Base-by-base conservation (phyloP, 2,888 invertebrate species). In the Agonopterix arenella region DNA sequence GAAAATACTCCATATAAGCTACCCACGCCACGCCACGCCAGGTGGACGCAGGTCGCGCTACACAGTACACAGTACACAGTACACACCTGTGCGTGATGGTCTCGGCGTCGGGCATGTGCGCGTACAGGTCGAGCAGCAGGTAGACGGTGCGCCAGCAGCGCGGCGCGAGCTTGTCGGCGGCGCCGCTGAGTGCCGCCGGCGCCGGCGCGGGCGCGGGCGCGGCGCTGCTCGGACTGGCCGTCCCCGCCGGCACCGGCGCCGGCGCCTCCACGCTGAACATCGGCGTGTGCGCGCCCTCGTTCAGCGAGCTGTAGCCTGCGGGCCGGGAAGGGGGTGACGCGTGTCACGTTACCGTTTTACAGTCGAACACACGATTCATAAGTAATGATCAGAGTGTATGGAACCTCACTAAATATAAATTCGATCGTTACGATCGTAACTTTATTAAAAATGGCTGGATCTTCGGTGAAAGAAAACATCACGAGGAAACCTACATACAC, bases 141-240 rank as follows among this genome's bases (percentile, higher is more conserved):
- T 97, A 97, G 60, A 98, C 94, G 0, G 97, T 98, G 71, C 96
- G 94, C 98, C 98, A 98, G 73, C 98, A 98, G 62, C 95, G 93
- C 9, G 96, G 96, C 2, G 93, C 92, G 57, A 90, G 71, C 64
- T 68, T 71, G 68, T 62, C 70, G 61, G 70, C 72, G 42, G 57
- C 61, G 10, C 61, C 56, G 43, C 58, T 48, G 11, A 36, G n/a
- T 44, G 51, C 43, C 47, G 50, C 64, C 11, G 43, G 56, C 0
- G 46, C 43, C 36, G 55, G 54, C 51, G 53, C 38, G n/a, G 36
- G 45, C 9, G 53, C 40, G 11, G 38, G 45, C 10, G 46, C 48
- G 55, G 50, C 45, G 52, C 55, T 28, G 50, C 52, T 44, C 51
- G 58, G 49, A 9, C 47, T 45, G 38, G 55, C 54, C 51, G 59